Conservation (phyloP, 2,797 vertebrate genomes). For the Siniperca scherzeri region DNA sequence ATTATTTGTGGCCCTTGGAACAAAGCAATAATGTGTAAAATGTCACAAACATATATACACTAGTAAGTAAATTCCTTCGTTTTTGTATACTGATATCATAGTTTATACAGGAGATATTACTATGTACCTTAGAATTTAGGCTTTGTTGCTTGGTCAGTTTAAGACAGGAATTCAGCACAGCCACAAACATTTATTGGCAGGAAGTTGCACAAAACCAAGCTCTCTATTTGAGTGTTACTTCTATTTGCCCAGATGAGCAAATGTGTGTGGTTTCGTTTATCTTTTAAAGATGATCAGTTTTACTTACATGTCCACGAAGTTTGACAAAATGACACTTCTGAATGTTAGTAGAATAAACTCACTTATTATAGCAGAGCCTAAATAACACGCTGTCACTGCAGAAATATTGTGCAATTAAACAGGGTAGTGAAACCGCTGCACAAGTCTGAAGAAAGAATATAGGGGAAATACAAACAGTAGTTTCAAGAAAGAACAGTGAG, state of each 20-base stretch:
- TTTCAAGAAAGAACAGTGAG: neutral
- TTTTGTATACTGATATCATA: neutral
- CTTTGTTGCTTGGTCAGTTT: conserved; percentile 21
- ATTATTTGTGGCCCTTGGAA: neutral
- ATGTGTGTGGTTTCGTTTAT: conserved; percentile 35
- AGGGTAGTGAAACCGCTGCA: conserved; percentile 21
- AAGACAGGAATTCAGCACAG: conserved; percentile 28
- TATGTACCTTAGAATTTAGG: neutral
- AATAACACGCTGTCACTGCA: conserved; percentile 21
- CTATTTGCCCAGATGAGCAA: conserved; percentile 1
- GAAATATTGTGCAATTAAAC: conserved; percentile 29
- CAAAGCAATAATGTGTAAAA: neutral
- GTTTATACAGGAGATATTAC: neutral
- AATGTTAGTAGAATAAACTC: conserved; percentile 11
- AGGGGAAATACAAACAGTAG: conserved; percentile 7
- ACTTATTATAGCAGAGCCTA: conserved; percentile 3
- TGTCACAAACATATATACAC: neutral
- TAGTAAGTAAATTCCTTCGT: neutral
- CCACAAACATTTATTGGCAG: conserved; percentile 51
- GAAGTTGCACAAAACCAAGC: conserved; percentile 44
- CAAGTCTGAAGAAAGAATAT: conserved; percentile 8
- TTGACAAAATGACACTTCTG: conserved; percentile 5
- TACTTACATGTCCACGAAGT: conserved; percentile 6
- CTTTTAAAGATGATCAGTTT: conserved; percentile 41
- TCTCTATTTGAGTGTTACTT: conserved; percentile 18